Percentiles rank a stretch among this genome's conserved stretches.
These are phyloP conservation scores for Dorcus hopei DNA, from an alignment of 2,888 invertebrate species.

Conservation along the genomic window DNA sequence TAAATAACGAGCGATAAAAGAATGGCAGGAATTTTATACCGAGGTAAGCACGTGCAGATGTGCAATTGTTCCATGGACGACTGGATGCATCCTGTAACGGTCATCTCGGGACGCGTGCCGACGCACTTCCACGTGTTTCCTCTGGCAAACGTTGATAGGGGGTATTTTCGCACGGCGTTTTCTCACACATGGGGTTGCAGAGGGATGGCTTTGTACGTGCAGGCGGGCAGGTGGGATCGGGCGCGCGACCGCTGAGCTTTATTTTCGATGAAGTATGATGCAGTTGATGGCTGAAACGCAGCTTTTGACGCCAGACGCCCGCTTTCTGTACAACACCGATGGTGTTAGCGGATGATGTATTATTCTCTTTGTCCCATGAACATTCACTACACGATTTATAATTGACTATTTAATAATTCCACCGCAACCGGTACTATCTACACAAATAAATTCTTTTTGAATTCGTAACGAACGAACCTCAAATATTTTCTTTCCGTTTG, in stretches of 20 bases:
- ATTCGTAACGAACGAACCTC: too few species aligned
- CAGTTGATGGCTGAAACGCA: conserved; percentile 23
- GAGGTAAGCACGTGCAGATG: conserved; percentile 43
- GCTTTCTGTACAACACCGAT: conserved; percentile 6
- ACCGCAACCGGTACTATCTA: too few species aligned
- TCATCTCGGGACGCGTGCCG: conserved; percentile 44
- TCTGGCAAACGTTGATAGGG: conserved; percentile 22
- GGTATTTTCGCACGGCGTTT: conserved; percentile 23
- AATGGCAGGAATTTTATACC: not conserved
- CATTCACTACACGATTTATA: too few species aligned
- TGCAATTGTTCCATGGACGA: conserved; percentile 37
- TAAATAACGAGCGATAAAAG: not conserved
- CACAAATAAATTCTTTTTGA: too few species aligned
- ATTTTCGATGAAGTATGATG: conserved; percentile 23
- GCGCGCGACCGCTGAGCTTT: conserved; percentile 34
- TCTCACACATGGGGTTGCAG: conserved; percentile 32
- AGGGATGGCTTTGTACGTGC: conserved; percentile 33
- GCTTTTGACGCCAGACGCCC: conserved; percentile 28
- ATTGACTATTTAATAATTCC: too few species aligned
- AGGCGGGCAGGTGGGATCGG: conserved; percentile 37
- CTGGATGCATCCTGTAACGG: conserved; percentile 42
- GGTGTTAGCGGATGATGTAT: not conserved
- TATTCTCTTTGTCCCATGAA: too few species aligned
- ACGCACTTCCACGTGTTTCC: conserved; percentile 26
- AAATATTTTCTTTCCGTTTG: too few species aligned